A percentile compares a stretch with the other conserved stretches of the same genome.
Evolutionary conservation across 1,140 invertebrate species (phyloP).

Genomic region (Atopsyche davidsoni): DNA sequence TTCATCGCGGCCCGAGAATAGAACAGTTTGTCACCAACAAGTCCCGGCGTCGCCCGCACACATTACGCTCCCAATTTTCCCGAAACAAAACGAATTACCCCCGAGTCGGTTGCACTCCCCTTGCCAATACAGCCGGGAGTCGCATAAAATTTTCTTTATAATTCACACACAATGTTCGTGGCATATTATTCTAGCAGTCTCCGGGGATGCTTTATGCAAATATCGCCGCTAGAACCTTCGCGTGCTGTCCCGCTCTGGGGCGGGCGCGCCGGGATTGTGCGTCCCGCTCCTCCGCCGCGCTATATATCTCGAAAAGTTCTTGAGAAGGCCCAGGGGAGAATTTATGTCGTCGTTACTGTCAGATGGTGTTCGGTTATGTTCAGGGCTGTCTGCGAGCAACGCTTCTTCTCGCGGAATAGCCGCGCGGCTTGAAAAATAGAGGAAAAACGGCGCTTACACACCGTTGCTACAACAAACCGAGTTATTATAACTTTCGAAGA

Average conservation of each 20-base stretch:
- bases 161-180: constrained; percentile 21
- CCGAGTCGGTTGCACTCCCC: no score
- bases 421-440: no score
- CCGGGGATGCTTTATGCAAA: constrained; percentile 29
- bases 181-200: constrained; percentile 27
- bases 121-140: no score
- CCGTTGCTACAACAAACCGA: no score
- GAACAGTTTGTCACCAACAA: no score
- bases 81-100: no score
- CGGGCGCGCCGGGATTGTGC: not conserved
- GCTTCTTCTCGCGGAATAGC: no score
- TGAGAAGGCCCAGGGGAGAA: constrained; percentile 34
- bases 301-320: constrained; percentile 30
- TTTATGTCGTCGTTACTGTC: constrained; percentile 42
- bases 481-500: no score
- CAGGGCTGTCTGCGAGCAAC: constrained; percentile 23
- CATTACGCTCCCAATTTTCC: no score
- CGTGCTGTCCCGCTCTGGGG: not conserved
- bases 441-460: no score
- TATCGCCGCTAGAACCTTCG: constrained; percentile 16
- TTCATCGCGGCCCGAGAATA: no score
- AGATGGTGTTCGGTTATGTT: constrained; percentile 38
- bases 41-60: no score
- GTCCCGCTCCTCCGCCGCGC: constrained; percentile 11
- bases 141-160: constrained; percentile 14